Base-by-base conservation (phyloP, 2,113 vertebrate species). In the Pleuronectes platessa region DNA sequence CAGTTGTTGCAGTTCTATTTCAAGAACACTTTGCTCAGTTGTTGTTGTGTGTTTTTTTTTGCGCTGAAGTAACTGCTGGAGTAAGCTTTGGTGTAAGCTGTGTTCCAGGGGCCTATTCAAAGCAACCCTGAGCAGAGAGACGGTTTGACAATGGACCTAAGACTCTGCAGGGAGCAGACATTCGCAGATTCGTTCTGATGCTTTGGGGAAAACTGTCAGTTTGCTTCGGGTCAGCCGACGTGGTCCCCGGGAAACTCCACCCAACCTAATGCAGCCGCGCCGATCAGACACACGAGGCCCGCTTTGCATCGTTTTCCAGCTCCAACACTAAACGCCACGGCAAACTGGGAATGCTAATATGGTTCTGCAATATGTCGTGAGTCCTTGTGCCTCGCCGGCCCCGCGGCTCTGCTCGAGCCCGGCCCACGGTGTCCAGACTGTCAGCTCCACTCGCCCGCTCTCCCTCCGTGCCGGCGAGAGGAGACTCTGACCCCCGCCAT, bases 1-100 rank as follows among this genome's bases (percentile, higher is more conserved):
- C 87, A 82, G 76, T 58, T 86, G 74, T 26, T 88, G 88, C 89
- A 86, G 64, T 88, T 90, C 83, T 91, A 85, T 91, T 90, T 88
- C 78, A 61, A 74, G 72, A 62, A 58, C 62, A 15, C 67, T 69
- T 45, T 54, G 56, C 66, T 47, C 64, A 26, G 6, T 7, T 31
- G 26, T 31, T 6, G 27, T 68, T 77, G 56, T 53, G 20, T n/a
- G 67, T 77, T 59, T 54, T 68, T 77, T 59, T 54, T 18, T 3
- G 75, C 35, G 83, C 88, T 88, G 87, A 90, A 84, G 66, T 76
- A 75, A 84, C 79, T 86, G 87, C 73, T 81, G 10, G 17, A 71
- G 82, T 90, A 83, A 88, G 88, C 86, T 84, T 61, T 64, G 56
- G 60, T 35, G 56, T 79, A 89, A 85, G 80, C 79, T 58, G 70